Evolutionary conservation across 2,888 invertebrate genomes (phyloP), one percentile per base, ranked within the genome.

Genomic region (Aspidapion aeneum): DNA sequence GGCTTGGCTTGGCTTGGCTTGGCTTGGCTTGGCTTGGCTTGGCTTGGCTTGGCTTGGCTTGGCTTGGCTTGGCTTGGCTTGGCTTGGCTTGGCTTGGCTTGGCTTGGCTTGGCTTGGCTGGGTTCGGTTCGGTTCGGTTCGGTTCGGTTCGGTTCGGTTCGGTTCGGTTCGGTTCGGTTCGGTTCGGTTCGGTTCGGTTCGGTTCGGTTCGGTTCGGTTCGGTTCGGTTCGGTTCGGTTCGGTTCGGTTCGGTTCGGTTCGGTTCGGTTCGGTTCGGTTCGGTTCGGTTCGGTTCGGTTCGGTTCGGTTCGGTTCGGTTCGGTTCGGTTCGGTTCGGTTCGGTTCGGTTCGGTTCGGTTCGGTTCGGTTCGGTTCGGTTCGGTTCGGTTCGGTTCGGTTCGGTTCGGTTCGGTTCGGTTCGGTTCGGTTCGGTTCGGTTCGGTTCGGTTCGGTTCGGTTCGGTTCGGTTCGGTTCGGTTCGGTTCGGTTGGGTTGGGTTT

Each of bases 401-500:
- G 62, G 9, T 54, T 16, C 9, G 55, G 9, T 54, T 54, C 9
- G 55, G 55, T 54, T 54, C 9, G 55, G 55, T 9, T 54, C 17
- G 54, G 59, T 61, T 9, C 17, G 9, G 9, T 9, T 9, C 9
- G 9, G 9, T 48, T 9, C 9, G 49, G 9, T 48, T 63, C 57
- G 54, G 63, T 60, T 64, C 52, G 61, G 62, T 58, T 64, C 58
- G 58, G 64, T 60, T 63, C 58, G 48, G 58, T 55, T 64, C 51
- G 61, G 64, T 60, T 64, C 58, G 56, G 64, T 62, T 64, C 63
- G 56, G n/a, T 56, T 56, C n/a, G 56, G 56, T n/a, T 56, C n/a
- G n/a, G n/a, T n/a, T n/a, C n/a, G n/a, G n/a, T n/a, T n/a, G n/a
- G n/a, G n/a, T n/a, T n/a, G n/a, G n/a, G n/a, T n/a, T n/a, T n/a